These are phyloP conservation scores for Gobio gobio DNA, from an alignment of 2,113 vertebrate species.

Conservation along the genomic window DNA sequence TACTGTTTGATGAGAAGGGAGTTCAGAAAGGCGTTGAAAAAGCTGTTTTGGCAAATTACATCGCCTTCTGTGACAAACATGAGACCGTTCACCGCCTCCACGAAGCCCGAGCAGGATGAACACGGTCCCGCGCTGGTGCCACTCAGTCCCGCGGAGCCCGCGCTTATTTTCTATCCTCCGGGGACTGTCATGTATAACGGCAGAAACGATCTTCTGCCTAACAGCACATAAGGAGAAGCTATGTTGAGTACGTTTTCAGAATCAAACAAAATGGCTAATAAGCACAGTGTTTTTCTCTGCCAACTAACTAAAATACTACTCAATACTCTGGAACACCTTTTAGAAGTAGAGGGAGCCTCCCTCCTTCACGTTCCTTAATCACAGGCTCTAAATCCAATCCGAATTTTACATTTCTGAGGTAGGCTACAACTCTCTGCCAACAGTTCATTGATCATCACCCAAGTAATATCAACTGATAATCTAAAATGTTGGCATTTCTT, in stretches of 20 bases:
- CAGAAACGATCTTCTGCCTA: slow-evolving; percentile 81
- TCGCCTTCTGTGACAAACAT: slow-evolving; percentile 83
- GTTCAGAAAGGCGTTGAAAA: slow-evolving; percentile 90
- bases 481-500: slow-evolving; percentile 2
- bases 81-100: slow-evolving; percentile 85
- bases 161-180: slow-evolving; percentile 82
- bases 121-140: slow-evolving; percentile 73
- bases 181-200: slow-evolving; percentile 84
- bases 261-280: background rate
- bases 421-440: background rate
- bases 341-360: background rate
- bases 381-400: background rate
- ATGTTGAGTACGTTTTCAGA: background rate
- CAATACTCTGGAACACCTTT: background rate
- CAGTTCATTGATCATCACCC: background rate
- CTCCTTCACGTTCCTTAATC: background rate
- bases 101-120: slow-evolving; percentile 84
- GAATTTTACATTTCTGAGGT: background rate
- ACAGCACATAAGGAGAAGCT: slow-evolving; percentile 67
- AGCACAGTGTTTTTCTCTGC: background rate
- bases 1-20: slow-evolving; percentile 95
- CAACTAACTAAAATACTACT: background rate
- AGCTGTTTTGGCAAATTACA: slow-evolving; percentile 86
- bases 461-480: slow-evolving; percentile 20
- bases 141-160: slow-evolving; percentile 60